phyloP scores from a whole-genome alignment of 2,888 invertebrate species.

The Heliconius sara region DNA sequence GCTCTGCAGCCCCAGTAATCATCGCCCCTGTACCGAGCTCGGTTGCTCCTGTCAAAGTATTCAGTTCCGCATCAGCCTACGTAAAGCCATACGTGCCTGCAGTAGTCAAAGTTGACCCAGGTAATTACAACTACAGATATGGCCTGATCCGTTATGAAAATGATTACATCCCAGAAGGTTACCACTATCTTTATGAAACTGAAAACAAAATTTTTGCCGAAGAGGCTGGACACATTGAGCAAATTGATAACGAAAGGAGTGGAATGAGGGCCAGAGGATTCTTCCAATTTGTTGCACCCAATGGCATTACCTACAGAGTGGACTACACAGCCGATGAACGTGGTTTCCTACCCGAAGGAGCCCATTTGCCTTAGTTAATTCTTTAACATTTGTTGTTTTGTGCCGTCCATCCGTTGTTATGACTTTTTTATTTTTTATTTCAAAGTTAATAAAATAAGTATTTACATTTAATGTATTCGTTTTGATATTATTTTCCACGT shows the following conservation, averaged over 20 bases:
- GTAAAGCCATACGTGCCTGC: constrained; percentile 35
- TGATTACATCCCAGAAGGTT: constrained; percentile 67
- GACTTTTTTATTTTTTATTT: constrained; percentile 30
- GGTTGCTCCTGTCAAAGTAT: constrained; percentile 28
- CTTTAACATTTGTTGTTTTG: constrained; percentile 9
- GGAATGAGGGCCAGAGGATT: constrained; percentile 72
- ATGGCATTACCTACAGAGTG: constrained; percentile 75
- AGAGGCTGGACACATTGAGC: constrained; percentile 70
- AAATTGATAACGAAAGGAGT: constrained; percentile 58
- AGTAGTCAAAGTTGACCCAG: constrained; percentile 29
- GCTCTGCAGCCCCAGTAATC: constrained; percentile 19
- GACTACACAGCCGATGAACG: constrained; percentile 79
- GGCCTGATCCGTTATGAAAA: constrained; percentile 74
- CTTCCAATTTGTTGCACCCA: constrained; percentile 52
- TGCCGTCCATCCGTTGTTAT: constrained; percentile 29
- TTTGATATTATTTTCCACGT: too few species aligned
- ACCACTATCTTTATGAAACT: constrained; percentile 78
- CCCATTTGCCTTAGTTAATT: constrained; percentile 64
- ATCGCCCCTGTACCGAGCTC: constrained; percentile 31
- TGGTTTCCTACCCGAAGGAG: constrained; percentile 68
- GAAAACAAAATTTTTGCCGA: constrained; percentile 78
- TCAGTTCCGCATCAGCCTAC: constrained; percentile 22
- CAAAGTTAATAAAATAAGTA: constrained; percentile 33
- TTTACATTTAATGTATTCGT: constrained; percentile 8
- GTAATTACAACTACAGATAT: constrained; percentile 67